Evolutionary conservation across 2,113 vertebrate species (phyloP).

Genomic region (Dromaius novaehollandiae): DNA sequence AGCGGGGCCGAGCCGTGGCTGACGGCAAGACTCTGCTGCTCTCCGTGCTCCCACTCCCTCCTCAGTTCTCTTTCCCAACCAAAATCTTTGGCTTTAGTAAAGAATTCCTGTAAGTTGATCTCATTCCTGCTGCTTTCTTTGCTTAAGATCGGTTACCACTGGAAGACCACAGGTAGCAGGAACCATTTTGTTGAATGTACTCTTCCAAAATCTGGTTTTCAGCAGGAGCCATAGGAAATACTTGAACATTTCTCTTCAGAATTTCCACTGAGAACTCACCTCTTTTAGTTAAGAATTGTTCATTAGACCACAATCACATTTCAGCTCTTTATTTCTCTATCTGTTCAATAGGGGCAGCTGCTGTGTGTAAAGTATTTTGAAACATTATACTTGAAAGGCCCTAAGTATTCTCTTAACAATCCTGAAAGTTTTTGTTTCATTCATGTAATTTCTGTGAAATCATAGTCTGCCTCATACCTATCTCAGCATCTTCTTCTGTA

Average conservation of each 20-base stretch:
- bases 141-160: background rate
- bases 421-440: background rate
- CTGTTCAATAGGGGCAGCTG: background rate
- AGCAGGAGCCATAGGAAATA: background rate
- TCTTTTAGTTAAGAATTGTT: background rate
- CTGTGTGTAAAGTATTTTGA: background rate
- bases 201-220: background rate
- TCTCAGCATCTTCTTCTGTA: background rate
- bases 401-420: background rate
- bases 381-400: background rate
- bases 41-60: background rate
- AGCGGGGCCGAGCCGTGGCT: background rate
- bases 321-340: background rate
- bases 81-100: background rate
- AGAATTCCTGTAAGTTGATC: background rate
- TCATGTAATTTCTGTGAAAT: background rate
- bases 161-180: background rate
- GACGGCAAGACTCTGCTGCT: background rate
- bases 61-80: background rate
- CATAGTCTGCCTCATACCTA: background rate
- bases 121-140: background rate
- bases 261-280: background rate
- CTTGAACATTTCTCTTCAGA: background rate
- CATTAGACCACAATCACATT: background rate
- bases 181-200: background rate